Percentiles rank a stretch among this genome's conserved stretches.
Conservation (phyloP, 2,797 vertebrate species). For the Darevskia mixta region DNA sequence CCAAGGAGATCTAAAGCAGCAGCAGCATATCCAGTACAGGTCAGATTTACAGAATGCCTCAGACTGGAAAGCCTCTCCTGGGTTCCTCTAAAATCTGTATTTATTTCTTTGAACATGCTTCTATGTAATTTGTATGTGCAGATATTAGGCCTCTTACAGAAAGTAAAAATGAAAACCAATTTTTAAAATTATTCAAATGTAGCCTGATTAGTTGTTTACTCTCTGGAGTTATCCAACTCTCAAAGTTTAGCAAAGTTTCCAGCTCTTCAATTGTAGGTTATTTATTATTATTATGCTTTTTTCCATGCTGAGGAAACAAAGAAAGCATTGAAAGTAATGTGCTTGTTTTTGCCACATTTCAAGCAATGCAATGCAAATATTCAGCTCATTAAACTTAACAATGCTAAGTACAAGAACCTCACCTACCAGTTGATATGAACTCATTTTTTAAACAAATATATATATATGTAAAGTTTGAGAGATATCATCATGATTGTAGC, state of each 20-base stretch:
- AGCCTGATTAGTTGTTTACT: constrained; percentile 21
- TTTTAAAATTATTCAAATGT: constrained; percentile 21
- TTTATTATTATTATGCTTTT: background rate
- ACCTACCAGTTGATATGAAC: background rate
- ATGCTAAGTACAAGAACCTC: background rate
- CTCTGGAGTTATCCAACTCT: background rate
- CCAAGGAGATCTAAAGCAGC: no score
- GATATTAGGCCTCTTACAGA: background rate
- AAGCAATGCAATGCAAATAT: constrained; percentile 7
- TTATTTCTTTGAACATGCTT: background rate
- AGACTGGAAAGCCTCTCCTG: no score
- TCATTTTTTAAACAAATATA: background rate
- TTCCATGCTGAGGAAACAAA: background rate
- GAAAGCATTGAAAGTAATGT: background rate
- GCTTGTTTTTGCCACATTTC: constrained; percentile 16
- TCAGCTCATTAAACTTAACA: constrained; percentile 9
- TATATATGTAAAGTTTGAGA: background rate
- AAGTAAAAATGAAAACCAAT: constrained; percentile 6
- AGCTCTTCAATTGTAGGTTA: background rate
- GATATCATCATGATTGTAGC: background rate
- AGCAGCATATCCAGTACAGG: no score
- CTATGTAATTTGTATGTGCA: background rate
- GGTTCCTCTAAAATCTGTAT: background rate
- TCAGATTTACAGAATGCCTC: no score
- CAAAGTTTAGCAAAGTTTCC: constrained; percentile 15